Evolutionary conservation across 2,113 vertebrate species (phyloP), one percentile per base, ranked within the genome.

Genomic region (Pungitius pungitius): DNA sequence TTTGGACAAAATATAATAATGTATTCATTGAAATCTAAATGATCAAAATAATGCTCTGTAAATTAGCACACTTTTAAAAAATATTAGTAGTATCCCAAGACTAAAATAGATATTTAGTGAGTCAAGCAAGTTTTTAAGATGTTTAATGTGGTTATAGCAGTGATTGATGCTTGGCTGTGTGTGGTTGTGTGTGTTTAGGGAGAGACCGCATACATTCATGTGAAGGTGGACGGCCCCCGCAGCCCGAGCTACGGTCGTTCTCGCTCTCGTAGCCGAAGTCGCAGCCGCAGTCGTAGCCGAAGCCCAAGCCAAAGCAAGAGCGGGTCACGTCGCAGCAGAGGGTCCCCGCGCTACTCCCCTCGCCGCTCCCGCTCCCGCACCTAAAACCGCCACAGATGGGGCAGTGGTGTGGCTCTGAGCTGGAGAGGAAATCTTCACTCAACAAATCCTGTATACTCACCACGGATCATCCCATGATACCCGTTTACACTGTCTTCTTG

Each of bases 211-310:
- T 97, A 96, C 90, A 95, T 97, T 65, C 91, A 93, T 47, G 96
- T 97, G 89, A 96, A 95, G 89, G 93, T 89, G 86, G 96, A 97
- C 62, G 93, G 92, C 5, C 89, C 91, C 8, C 94, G 96, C 88
- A 96, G 96, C 88, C 94, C 95, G 80, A 96, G 96, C 92, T 97
- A 95, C 33, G 95, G 94, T 51, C 95, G 95, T 30, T 97, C 96
- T 42, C 93, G 94, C 64, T 95, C 94, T 80, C 93, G 94, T 57
- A 90, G 87, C 67, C 85, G 89, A 60, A 95, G 94, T 62, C 94
- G 94, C 15, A 87, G 85, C 35, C 54, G 54, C 17, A 30, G 22
- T 6, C 77, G 86, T 4, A 89, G 89, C 54, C 74, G 88, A 35
- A 95, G n/a, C 22, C 51, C 20, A 33, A 95, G 95, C 86, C 92